Percentiles rank a stretch among this genome's conserved stretches.
phyloP scores from a whole-genome alignment of 1,140 invertebrate genomes.

The Drosophila lini region DNA sequence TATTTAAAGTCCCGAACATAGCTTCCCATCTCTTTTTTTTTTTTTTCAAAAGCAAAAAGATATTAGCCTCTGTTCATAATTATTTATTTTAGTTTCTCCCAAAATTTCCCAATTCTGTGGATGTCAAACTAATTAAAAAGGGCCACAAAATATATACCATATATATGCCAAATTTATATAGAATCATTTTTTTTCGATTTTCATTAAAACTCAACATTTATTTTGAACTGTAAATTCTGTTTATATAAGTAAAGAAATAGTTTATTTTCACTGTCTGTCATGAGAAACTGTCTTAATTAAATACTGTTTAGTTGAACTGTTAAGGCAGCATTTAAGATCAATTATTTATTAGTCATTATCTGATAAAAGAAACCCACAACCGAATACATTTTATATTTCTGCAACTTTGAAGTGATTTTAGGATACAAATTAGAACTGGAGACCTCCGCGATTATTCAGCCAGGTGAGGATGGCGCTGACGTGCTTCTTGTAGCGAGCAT shows the following conservation, averaged over 20 bases:
- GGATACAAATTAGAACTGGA: constrained; percentile 7
- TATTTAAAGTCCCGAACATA: no score
- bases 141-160: no score
- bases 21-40: no score
- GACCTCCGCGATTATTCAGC: constrained; percentile 50
- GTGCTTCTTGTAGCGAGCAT: constrained; percentile 46
- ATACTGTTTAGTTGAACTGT: neutral
- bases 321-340: neutral
- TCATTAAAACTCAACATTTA: no score
- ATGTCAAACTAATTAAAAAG: no score
- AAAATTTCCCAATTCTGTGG: no score
- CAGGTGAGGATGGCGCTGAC: constrained; percentile 47
- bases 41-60: no score
- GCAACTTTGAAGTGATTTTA: neutral
- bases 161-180: no score
- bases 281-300: neutral
- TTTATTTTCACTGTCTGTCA: neutral
- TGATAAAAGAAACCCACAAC: neutral
- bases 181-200: no score
- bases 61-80: no score
- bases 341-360: neutral
- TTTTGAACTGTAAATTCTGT: neutral
- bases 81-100: no score
- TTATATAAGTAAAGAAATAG: neutral
- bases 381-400: neutral